phyloP scores from a whole-genome alignment of 1,140 invertebrate genomes.

The Aethina tumida region DNA sequence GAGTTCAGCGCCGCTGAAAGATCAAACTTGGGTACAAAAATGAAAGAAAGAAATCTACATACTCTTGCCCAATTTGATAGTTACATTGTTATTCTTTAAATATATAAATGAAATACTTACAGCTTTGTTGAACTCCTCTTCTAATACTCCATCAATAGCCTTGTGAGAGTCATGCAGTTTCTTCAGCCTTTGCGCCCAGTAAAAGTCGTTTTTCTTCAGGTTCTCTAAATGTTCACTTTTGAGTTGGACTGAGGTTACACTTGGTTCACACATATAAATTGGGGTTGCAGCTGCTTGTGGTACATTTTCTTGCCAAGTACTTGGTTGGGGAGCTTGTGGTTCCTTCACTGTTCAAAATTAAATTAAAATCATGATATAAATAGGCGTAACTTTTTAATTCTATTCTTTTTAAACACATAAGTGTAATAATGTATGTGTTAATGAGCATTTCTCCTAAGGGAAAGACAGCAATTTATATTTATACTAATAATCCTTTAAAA shows the following conservation, averaged over 20 bases:
- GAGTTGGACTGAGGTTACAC: conserved; percentile 33
- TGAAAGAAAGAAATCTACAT: neutral
- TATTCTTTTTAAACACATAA: too few relatives aligned
- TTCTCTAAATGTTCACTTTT: conserved; percentile 29
- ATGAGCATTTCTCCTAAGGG: too few relatives aligned
- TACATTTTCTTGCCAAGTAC: conserved; percentile 5
- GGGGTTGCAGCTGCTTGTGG: conserved; percentile 13
- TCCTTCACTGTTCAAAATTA: too few relatives aligned
- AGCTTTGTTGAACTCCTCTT: conserved; percentile 44
- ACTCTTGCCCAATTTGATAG: neutral
- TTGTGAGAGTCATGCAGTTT: conserved; percentile 40
- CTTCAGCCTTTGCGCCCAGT: conserved; percentile 44
- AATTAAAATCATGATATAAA: too few relatives aligned
- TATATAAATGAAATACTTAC: conserved; percentile 19
- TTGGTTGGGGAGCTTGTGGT: conserved; percentile 6
- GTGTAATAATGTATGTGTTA: too few relatives aligned
- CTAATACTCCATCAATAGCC: conserved; percentile 39
- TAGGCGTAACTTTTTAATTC: too few relatives aligned
- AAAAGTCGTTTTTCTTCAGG: conserved; percentile 37
- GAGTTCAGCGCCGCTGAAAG: conserved; percentile 2
- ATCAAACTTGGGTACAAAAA: neutral
- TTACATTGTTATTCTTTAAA: neutral
- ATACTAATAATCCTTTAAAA: too few relatives aligned
- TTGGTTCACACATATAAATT: conserved; percentile 29
- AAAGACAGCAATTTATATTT: too few relatives aligned